These are phyloP conservation scores for Neosilurus hyrtlii DNA, from an alignment of 2,797 vertebrate species.

Conservation along the genomic window DNA sequence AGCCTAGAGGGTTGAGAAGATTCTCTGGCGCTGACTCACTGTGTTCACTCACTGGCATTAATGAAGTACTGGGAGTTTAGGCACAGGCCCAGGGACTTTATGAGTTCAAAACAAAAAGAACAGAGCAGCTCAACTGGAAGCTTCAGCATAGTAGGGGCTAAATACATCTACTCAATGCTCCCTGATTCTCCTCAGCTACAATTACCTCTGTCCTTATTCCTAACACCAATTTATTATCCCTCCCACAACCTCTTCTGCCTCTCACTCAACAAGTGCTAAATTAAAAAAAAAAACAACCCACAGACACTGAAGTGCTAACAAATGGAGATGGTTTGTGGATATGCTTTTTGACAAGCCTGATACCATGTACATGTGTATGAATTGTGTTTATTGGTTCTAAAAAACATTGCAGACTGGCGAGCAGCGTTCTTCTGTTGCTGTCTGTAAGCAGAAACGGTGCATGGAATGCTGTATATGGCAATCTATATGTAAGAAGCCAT, in stretches of 20 bases:
- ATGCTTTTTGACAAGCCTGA: slow-evolving; percentile 8
- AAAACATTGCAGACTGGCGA: slow-evolving; percentile 1
- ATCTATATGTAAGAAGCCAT: background rate
- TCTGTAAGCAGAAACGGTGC: background rate
- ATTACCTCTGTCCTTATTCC: slow-evolving; percentile 25
- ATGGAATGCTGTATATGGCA: background rate
- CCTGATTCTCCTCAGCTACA: slow-evolving; percentile 23
- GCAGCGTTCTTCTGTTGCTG: background rate
- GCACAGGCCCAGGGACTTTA: slow-evolving; percentile 7
- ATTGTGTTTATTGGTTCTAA: background rate
- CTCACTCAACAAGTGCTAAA: slow-evolving; percentile 31
- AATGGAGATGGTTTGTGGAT: slow-evolving; percentile 10
- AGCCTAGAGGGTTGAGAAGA: slow-evolving; percentile 44
- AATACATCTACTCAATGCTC: slow-evolving; percentile 29
- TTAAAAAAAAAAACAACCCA: slow-evolving; percentile 29
- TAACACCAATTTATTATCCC: slow-evolving; percentile 35
- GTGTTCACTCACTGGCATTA: slow-evolving; percentile 31
- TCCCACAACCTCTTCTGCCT: slow-evolving; percentile 20
- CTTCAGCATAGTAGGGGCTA: slow-evolving; percentile 16
- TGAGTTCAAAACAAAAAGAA: slow-evolving; percentile 22
- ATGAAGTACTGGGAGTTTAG: slow-evolving; percentile 14
- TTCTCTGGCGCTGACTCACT: slow-evolving; percentile 39
- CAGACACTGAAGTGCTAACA: slow-evolving; percentile 17
- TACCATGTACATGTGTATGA: background rate
- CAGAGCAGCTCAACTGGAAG: slow-evolving; percentile 20